These are phyloP conservation scores for Electrona antarctica DNA, from an alignment of 2,113 vertebrate species.

Conservation along the genomic window DNA sequence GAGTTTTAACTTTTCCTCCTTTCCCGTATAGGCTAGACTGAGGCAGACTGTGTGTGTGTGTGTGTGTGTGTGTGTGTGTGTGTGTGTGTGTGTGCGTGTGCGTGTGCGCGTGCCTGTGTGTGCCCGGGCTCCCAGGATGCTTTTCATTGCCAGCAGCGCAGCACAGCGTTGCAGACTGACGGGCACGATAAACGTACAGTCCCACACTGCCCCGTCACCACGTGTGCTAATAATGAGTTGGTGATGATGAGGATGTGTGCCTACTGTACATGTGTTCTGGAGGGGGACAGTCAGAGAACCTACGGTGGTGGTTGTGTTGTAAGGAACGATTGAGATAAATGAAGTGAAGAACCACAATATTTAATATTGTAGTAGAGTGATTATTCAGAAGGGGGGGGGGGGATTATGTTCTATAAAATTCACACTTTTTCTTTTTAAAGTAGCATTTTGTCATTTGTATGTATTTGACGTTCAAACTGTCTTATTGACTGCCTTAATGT, in stretches of 20 bases:
- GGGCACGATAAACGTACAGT: constrained; percentile 3
- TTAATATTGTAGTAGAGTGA: too few species aligned
- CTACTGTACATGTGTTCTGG: constrained; percentile 8
- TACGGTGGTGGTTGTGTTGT: too few species aligned
- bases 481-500: too few species aligned
- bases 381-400: too few species aligned
- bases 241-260: constrained; percentile 37
- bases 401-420: too few species aligned
- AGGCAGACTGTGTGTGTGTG: not conserved
- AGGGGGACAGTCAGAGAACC: constrained; percentile 6
- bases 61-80: not conserved
- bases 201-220: constrained; percentile 18
- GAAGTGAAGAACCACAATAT: too few species aligned
- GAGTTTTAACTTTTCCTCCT: too few species aligned
- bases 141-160: constrained; percentile 9
- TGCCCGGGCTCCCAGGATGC: not conserved
- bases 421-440: too few species aligned
- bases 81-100: not conserved
- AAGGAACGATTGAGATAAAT: too few species aligned
- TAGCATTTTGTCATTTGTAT: too few species aligned
- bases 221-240: constrained; percentile 21
- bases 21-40: constrained; percentile 11
- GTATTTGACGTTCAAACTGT: too few species aligned
- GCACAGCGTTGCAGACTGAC: constrained; percentile 21
- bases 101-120: not conserved